Conservation (phyloP, 2,113 vertebrate species). For the Typhlomys cinereus region DNA sequence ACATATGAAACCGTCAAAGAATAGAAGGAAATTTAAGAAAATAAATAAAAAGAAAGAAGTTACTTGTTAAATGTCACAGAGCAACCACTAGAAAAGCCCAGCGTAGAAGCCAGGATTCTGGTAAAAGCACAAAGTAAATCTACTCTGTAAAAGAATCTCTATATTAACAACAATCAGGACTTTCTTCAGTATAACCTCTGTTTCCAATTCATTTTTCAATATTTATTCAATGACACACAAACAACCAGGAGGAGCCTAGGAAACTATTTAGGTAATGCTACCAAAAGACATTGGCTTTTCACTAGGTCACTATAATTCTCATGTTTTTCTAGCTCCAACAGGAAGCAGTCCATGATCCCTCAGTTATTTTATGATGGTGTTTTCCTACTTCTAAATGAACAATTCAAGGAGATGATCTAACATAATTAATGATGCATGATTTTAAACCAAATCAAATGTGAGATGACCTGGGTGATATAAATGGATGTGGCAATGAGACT, state of each 20-base stretch:
- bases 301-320: background rate
- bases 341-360: conserved; percentile 3
- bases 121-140: background rate
- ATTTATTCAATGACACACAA: conserved; percentile 34
- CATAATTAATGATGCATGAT: conserved; percentile 52
- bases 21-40: background rate
- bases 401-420: conserved; percentile 54
- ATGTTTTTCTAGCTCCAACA: background rate
- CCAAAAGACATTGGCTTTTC: background rate
- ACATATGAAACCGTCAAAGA: too few species aligned
- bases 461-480: background rate
- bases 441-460: conserved; percentile 58
- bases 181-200: background rate
- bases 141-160: background rate
- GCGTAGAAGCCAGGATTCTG: background rate
- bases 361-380: background rate
- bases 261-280: background rate
- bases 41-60: background rate
- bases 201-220: background rate
- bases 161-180: background rate
- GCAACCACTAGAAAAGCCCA: background rate
- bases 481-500: background rate
- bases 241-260: background rate
- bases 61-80: background rate
- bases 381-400: conserved; percentile 48